Base-by-base conservation (phyloP, 2,113 vertebrate genomes). In the Grammomys dolichurus region DNA sequence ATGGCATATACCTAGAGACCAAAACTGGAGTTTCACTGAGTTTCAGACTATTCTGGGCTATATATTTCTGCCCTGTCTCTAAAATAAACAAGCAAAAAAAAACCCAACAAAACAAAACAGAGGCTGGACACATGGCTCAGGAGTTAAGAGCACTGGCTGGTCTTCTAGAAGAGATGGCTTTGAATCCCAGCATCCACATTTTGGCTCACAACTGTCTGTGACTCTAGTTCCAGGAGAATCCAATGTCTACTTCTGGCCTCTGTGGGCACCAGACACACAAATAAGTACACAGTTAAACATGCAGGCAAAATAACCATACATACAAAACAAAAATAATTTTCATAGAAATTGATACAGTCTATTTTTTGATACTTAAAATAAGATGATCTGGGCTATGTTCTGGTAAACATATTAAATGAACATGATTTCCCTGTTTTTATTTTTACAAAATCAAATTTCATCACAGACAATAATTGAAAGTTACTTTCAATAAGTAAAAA, bases 381-480 rank as follows among this genome's bases (percentile, higher is more conserved):
- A 40, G 36, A 82, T 20, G 22, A 11, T 67, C 31, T 46, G 26
- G 58, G 28, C 17, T 65, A 65, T 46, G 14, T 51, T 51, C 48
- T 51, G 48, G 48, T 19, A 65, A 48, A 48, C 82, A 87, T 77
- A 63, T 43, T 90, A 90, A 72, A n/a, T 67, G 90, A 94, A 92
- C 87, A 92, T 46, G 31, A 14, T 95, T 88, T 94, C 31, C 14
- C 19, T 91, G 48, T 17, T 95, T 91, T 97, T 77, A 92, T 43
- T 94, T 93, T 89, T 73, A 94, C 60, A 58, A 43, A 43, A 89
- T 76, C 54, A 91, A 24, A 73, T 88, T 54, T 78, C 43, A 97
- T 11, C 80, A n/a, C 24, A 95, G 56, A 26, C 16, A 96, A 40
- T 76, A 3, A 90, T 51, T 82, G 70, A 92, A 96, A 90, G 72